These are phyloP conservation scores for Melitaea athalia DNA, from an alignment of 2,888 invertebrate species.

Conservation along the genomic window DNA sequence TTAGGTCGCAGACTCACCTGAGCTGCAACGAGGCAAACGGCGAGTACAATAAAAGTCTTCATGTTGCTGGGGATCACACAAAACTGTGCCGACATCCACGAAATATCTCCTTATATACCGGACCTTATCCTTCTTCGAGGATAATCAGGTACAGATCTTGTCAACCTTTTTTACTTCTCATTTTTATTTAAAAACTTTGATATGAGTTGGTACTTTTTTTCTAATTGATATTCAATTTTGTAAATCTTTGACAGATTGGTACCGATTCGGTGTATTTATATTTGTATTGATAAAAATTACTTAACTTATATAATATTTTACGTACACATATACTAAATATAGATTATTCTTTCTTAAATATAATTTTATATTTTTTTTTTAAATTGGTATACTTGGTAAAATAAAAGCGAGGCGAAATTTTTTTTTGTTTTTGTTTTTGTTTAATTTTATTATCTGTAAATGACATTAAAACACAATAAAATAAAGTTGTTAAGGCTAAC, in stretches of 20 bases:
- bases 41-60: slow-evolving; percentile 71
- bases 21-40: slow-evolving; percentile 65
- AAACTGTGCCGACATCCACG: slow-evolving; percentile 22
- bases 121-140: slow-evolving; percentile 25
- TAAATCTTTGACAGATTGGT: neutral
- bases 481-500: no score
- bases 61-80: slow-evolving; percentile 50
- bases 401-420: no score
- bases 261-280: no score
- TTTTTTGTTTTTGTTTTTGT: no score
- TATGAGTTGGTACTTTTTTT: neutral
- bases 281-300: no score
- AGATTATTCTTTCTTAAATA: no score
- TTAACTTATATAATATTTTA: no score
- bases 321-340: no score
- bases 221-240: neutral
- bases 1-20: slow-evolving; percentile 27
- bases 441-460: no score
- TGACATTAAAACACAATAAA: no score
- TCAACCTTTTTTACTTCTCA: slow-evolving; percentile 49
- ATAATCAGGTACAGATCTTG: slow-evolving; percentile 33
- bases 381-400: no score
- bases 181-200: neutral
- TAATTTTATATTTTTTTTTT: no score
- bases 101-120: slow-evolving; percentile 49